Evolutionary conservation across 2,888 invertebrate genomes (phyloP).

Genomic region (Andrena praecox): DNA sequence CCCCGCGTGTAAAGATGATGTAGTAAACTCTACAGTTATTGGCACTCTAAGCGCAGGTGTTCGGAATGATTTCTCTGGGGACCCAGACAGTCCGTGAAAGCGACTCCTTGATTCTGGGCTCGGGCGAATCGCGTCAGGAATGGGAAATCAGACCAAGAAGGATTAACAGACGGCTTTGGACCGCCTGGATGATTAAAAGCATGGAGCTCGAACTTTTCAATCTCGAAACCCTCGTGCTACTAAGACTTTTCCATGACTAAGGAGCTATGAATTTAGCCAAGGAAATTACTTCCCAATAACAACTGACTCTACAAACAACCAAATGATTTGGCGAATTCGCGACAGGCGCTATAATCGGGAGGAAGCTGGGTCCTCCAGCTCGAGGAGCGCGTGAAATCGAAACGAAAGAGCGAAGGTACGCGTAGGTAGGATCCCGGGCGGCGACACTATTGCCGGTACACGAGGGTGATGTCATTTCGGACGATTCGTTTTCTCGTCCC

Average conservation of each 20-base stretch:
- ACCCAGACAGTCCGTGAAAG: slow-evolving; percentile 48
- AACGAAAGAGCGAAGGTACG: slow-evolving; percentile 2
- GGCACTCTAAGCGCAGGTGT: slow-evolving; percentile 74
- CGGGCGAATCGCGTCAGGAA: slow-evolving; percentile 32
- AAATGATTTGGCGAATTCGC: neutral
- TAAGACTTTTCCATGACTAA: no score
- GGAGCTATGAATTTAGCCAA: no score
- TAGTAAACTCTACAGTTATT: slow-evolving; percentile 70
- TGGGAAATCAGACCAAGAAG: slow-evolving; percentile 56
- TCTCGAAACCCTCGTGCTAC: no score
- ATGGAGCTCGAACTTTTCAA: neutral
- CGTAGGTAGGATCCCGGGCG: slow-evolving; percentile 59
- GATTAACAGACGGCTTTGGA: slow-evolving; percentile 41
- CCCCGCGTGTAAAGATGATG: slow-evolving; percentile 62
- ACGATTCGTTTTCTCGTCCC: slow-evolving; percentile 65
- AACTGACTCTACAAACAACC: neutral
- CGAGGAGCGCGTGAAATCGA: neutral
- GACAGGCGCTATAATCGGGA: slow-evolving; percentile 11
- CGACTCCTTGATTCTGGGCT: slow-evolving; percentile 59
- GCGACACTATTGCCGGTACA: slow-evolving; percentile 61
- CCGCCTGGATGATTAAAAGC: slow-evolving; percentile 8
- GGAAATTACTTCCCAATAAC: no score
- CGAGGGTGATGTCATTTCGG: slow-evolving; percentile 67
- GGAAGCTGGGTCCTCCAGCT: neutral
- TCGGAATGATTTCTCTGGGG: slow-evolving; percentile 72